Base-by-base conservation (phyloP, 2,113 vertebrate genomes). In the Sula dactylatra region DNA sequence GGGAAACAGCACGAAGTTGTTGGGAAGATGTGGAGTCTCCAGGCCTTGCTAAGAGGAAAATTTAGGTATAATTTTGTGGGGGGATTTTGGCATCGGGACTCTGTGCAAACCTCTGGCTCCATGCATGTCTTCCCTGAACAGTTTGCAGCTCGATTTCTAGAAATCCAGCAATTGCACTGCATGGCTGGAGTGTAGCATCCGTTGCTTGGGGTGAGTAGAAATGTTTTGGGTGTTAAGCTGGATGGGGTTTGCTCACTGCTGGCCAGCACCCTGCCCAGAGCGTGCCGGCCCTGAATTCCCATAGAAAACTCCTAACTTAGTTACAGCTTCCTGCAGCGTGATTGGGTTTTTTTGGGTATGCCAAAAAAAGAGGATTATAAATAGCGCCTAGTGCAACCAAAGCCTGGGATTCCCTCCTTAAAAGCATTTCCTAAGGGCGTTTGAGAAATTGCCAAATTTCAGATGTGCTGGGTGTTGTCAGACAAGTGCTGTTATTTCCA, bases 221-320 rank as follows among this genome's bases (percentile, higher is more conserved):
- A 15, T 7, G 19, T 6, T 66, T 21, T 19, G 58, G 70, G 13
- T 0, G 0, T n/a, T 11, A 11, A 61, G 16, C 10, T 1, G 15
- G 21, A 11, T 2, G 1, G 16, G 34, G 11, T 67, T 72, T 67
- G 12, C 47, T 89, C 4, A 0, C 50, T 13, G 29, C 70, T 44
- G 45, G 49, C 44, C 13, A 2, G 6, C 6, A 2, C 26, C 34
- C 38, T 19, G 22, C n/a, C 38, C 0, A 6, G 16, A 69, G 13
- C 3, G 3, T 45, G 64, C 65, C 2, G 15, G 26, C 47, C 31
- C 45, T 17, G 36, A 32, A 27, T 67, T 79, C 36, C 88, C 47
- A 19, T 6, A 22, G 32, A 36, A 50, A 81, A 16, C 25, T 47
- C 21, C 34, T 6, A 40, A 21, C 11, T 45, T 36, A 45, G 20